Evolutionary conservation across 2,113 vertebrate genomes (phyloP).

Genomic region (Proterorhinus semilunaris): DNA sequence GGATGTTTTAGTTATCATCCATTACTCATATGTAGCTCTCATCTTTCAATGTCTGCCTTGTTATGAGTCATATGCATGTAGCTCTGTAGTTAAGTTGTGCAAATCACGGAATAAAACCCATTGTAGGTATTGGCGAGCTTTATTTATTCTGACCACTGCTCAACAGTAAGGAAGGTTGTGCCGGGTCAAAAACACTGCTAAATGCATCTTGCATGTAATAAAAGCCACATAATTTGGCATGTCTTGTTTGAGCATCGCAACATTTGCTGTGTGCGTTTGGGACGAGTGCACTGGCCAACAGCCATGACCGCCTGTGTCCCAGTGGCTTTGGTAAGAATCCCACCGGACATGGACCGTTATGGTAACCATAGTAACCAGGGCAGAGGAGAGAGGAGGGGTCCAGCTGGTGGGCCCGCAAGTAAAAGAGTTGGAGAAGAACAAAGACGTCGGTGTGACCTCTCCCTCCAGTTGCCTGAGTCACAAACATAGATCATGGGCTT

Average conservation of each 20-base stretch:
- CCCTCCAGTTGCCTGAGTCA: conserved; percentile 22
- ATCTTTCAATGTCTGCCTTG: conserved; percentile 39
- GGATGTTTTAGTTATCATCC: conserved; percentile 20
- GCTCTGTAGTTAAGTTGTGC: conserved; percentile 37
- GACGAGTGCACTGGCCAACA: conserved; percentile 66
- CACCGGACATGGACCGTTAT: conserved; percentile 34
- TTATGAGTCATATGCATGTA: conserved; percentile 38
- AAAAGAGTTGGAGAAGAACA: not conserved
- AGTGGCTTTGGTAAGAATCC: conserved; percentile 61
- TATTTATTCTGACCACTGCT: conserved; percentile 38
- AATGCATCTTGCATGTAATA: conserved; percentile 21
- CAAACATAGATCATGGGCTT: conserved; percentile 18
- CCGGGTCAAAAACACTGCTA: conserved; percentile 26
- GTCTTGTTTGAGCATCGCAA: conserved; percentile 56
- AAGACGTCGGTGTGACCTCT: conserved; percentile 35
- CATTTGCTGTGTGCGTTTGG: conserved; percentile 79
- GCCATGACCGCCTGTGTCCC: conserved; percentile 39
- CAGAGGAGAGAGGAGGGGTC: conserved; percentile 21
- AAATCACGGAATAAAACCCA: conserved; percentile 40
- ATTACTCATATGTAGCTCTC: conserved; percentile 29
- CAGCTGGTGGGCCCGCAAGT: conserved; percentile 9
- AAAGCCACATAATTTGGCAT: conserved; percentile 30
- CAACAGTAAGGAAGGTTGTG: conserved; percentile 31
- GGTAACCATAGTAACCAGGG: conserved; percentile 47
- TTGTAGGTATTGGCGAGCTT: conserved; percentile 10